phyloP scores from a whole-genome alignment of 2,888 invertebrate species.

The Nephrotoma flavescens region DNA sequence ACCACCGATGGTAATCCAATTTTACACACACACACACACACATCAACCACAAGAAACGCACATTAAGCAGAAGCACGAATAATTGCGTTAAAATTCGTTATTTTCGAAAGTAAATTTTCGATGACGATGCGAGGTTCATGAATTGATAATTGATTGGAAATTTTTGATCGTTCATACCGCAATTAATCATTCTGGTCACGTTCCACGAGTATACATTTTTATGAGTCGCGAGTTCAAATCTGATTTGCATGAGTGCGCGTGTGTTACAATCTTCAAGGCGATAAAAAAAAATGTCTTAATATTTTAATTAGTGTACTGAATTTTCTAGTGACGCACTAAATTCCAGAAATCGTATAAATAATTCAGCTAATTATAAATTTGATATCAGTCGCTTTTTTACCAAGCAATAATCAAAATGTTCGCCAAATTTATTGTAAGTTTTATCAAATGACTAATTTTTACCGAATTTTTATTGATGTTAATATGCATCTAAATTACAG shows the following conservation, averaged over 20 bases:
- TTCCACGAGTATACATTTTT: not conserved
- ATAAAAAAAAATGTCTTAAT: not conserved
- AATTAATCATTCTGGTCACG: not conserved
- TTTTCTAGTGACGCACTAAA: not conserved
- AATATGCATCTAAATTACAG: slow-evolving; percentile 15
- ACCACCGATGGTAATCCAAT: not conserved
- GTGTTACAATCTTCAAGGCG: not conserved
- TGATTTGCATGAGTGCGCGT: not conserved
- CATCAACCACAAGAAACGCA: not conserved
- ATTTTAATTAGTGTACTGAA: not conserved
- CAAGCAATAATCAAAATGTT: slow-evolving; percentile 19
- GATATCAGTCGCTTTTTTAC: not conserved
- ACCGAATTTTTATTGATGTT: not conserved
- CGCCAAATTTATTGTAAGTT: slow-evolving; percentile 24
- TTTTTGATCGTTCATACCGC: not conserved
- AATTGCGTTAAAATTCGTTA: not conserved
- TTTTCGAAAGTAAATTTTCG: not conserved
- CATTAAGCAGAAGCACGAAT: not conserved
- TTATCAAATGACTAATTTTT: not conserved
- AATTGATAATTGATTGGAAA: not conserved
- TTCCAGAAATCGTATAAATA: not conserved
- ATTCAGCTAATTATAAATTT: not conserved
- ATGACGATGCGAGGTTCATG: not conserved
- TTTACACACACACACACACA: not conserved
- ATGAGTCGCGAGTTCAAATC: not conserved